Evolutionary conservation across 2,113 vertebrate species (phyloP).

Genomic region (Neodontobutis hainanensis): DNA sequence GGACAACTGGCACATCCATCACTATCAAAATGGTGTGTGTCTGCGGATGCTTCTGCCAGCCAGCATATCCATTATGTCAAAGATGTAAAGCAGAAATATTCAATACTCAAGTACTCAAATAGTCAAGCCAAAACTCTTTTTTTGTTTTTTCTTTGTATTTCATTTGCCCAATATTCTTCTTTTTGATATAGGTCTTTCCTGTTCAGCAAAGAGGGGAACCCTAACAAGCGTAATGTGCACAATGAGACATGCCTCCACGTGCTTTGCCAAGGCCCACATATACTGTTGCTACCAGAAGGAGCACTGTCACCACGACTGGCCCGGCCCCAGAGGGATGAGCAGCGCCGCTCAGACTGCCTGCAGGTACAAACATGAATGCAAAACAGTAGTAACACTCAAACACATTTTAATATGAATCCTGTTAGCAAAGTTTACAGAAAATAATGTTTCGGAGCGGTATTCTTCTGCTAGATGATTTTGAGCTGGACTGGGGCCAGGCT

Average conservation of each 20-base stretch:
- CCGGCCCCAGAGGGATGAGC: conserved; percentile 72
- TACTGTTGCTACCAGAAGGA: conserved; percentile 72
- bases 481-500: conserved; percentile 75
- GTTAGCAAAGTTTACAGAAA: conserved; percentile 1
- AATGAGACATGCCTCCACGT: conserved; percentile 78
- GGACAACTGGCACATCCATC: conserved; percentile 50
- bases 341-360: conserved; percentile 69
- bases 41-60: conserved; percentile 8
- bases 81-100: conserved; percentile 60
- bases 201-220: conserved; percentile 77
- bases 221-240: conserved; percentile 76
- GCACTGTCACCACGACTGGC: conserved; percentile 72
- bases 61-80: conserved; percentile 58
- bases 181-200: conserved; percentile 64
- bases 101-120: too few species aligned
- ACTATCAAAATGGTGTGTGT: background rate
- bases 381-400: too few species aligned
- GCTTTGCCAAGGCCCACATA: conserved; percentile 74
- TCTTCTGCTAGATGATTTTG: conserved; percentile 64
- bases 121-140: too few species aligned
- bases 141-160: background rate
- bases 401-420: background rate
- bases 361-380: conserved; percentile 50
- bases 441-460: conserved; percentile 18
- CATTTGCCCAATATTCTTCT: background rate